phyloP scores from a whole-genome alignment of 2,888 invertebrate species.

The Teleiodes luculella region DNA sequence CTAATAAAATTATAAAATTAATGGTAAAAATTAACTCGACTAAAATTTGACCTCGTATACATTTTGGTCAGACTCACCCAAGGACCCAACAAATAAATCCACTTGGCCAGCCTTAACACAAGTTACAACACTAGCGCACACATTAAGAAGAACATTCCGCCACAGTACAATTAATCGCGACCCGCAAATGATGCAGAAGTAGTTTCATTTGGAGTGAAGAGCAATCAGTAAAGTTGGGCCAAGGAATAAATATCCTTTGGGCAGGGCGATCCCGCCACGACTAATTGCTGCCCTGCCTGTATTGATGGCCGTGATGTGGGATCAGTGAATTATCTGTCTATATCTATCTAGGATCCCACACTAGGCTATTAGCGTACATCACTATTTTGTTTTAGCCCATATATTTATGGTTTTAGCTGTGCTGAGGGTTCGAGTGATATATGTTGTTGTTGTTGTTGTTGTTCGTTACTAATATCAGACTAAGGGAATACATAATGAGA shows the following conservation, averaged over 20 bases:
- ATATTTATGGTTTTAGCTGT: too few relatives aligned
- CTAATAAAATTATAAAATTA: too few relatives aligned
- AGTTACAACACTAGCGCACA: neutral
- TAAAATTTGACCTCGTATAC: too few relatives aligned
- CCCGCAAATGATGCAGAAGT: slow-evolving; percentile 36
- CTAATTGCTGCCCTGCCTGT: slow-evolving; percentile 71
- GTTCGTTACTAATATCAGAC: too few relatives aligned
- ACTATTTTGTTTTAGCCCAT: slow-evolving; percentile 43
- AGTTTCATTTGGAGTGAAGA: slow-evolving; percentile 46
- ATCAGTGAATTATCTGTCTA: slow-evolving; percentile 68
- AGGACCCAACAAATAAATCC: too few relatives aligned
- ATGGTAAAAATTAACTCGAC: too few relatives aligned
- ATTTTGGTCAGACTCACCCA: too few relatives aligned
- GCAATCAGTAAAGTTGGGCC: slow-evolving; percentile 57
- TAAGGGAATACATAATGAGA: too few relatives aligned
- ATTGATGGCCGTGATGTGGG: slow-evolving; percentile 66
- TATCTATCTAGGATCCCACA: slow-evolving; percentile 51
- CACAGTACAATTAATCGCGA: neutral
- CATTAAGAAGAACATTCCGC: neutral
- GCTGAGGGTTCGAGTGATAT: too few relatives aligned
- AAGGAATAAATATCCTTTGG: slow-evolving; percentile 65
- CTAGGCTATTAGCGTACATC: slow-evolving; percentile 55
- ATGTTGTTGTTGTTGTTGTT: too few relatives aligned
- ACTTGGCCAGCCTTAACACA: neutral
- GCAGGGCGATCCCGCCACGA: slow-evolving; percentile 46